Base-by-base conservation (phyloP, 2,797 vertebrate genomes). In the Silurus lanzhouensis region DNA sequence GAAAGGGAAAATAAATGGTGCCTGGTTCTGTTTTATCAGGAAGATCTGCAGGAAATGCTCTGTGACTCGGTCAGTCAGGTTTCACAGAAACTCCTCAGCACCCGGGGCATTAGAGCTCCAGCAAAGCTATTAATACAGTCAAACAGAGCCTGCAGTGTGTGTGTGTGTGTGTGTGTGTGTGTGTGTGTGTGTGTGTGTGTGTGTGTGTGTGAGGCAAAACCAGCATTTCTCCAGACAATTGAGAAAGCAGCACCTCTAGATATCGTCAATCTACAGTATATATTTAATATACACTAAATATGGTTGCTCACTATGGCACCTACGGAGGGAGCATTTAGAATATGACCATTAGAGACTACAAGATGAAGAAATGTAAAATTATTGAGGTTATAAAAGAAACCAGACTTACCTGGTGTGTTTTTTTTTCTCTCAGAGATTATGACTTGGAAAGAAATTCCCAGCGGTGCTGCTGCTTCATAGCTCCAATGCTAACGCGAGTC, bases 71-170 rank as follows among this genome's bases (percentile, higher is more conserved):
- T 38, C 71, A 64, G 82, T 63, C 82, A 83, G 82, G 27, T 77
- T 83, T 78, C 63, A 84, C 74, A 8, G 63, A 78, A 78, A 84
- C 74, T 68, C 72, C 17, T 27, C 61, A 66, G 1, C 60, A 27
- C 58, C 38, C 70, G 48, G n/a, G 22, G 78, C 22, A 67, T 81
- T 27, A 75, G 57, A 22, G 70, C 52, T 70, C 63, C 52, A 63
- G 60, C 44, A n/a, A 55, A 75, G 82, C 82, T 83, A 83, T 84
- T 84, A 84, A 84, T 84, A 77, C n/a, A 27, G 71, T n/a, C 60
- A 83, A 83, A 71, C 82, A 77, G 83, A 66, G 48, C 5, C 55
- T 71, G 67, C 67, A 60, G 66, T 44, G 60, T 25, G 66, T 22
- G 67, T 57, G 25, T 77, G 75, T 22, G 74, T 31, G 55, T 31